phyloP scores from a whole-genome alignment of 2,113 vertebrate genomes.

The Clarias macrocephalus region DNA sequence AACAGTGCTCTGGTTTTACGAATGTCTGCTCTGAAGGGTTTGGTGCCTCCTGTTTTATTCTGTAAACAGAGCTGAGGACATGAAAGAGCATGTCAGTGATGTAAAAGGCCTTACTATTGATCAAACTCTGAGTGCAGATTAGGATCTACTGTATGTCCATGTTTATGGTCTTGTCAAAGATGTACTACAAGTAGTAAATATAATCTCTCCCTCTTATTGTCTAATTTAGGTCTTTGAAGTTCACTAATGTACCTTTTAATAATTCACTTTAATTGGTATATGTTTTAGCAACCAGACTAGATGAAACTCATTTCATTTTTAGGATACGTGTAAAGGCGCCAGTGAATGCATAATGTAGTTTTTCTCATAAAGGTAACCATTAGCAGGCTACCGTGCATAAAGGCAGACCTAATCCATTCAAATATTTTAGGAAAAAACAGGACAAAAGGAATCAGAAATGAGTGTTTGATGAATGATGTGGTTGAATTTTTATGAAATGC shows the following conservation, averaged over 20 bases:
- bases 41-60: conserved; percentile 48
- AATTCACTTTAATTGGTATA: conserved; percentile 53
- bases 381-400: not conserved
- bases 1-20: conserved; percentile 46
- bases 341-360: not conserved
- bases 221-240: conserved; percentile 76
- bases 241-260: conserved; percentile 88
- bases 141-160: conserved; percentile 60
- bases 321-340: not conserved
- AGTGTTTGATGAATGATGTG: not conserved
- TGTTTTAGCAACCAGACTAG: conserved; percentile 37
- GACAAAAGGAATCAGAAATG: not conserved
- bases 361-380: not conserved
- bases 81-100: conserved; percentile 50
- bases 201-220: conserved; percentile 68
- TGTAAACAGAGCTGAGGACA: conserved; percentile 51
- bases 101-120: conserved; percentile 62
- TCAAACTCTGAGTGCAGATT: conserved; percentile 73
- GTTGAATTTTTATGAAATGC: not conserved
- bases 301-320: conserved; percentile 22
- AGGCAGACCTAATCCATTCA: not conserved
- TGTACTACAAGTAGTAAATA: conserved; percentile 84
- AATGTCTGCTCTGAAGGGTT: conserved; percentile 39
- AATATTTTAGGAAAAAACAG: not conserved
- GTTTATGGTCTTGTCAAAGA: conserved; percentile 85